A percentile compares a stretch with the other conserved stretches of the same genome.
phyloP scores from a whole-genome alignment of 2,113 vertebrate species.

The Platycercus adscitus region DNA sequence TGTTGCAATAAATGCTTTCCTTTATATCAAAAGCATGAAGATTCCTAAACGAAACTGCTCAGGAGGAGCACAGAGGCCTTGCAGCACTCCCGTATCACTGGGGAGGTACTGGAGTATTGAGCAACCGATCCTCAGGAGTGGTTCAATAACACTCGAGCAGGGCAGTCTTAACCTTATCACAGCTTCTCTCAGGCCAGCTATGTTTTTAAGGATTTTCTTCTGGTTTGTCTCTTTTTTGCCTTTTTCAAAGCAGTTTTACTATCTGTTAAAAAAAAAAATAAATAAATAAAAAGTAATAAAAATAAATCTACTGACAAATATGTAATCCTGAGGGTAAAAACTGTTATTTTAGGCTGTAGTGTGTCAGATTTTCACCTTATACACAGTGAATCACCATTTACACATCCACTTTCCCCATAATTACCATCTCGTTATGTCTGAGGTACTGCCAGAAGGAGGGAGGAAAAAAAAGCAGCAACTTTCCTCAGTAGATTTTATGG shows the following conservation, averaged over 20 bases:
- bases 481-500: background rate
- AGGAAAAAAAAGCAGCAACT: rapidly evolving
- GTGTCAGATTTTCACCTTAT: background rate
- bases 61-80: background rate
- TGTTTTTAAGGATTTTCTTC: background rate
- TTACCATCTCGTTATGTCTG: background rate
- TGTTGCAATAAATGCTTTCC: background rate
- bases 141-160: background rate
- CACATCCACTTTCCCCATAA: background rate
- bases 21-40: background rate
- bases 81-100: rapidly evolving
- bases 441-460: background rate
- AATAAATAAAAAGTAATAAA: background rate
- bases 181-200: background rate
- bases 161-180: background rate
- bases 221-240: background rate
- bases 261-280: background rate
- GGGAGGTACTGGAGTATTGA: background rate
- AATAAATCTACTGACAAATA: background rate
- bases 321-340: background rate
- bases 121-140: background rate
- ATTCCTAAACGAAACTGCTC: background rate
- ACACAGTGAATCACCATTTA: background rate
- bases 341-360: background rate
- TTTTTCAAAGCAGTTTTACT: background rate